Evolutionary conservation across 1,140 invertebrate genomes (phyloP).

Genomic region (Episyrphus balteatus): DNA sequence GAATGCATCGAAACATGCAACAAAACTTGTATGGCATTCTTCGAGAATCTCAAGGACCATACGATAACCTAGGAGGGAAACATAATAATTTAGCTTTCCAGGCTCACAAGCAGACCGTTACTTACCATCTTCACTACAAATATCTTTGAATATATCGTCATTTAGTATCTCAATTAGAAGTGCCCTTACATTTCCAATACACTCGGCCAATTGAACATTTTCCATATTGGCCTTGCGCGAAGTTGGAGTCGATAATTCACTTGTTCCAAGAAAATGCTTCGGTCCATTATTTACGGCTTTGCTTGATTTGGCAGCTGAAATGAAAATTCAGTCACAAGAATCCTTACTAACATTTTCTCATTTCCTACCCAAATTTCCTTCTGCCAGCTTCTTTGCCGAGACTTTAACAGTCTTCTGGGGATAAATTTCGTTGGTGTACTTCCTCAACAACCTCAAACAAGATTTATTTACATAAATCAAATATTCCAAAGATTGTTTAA

Average conservation of each 20-base stretch:
- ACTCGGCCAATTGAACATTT: slow-evolving; percentile 67
- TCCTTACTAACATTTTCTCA: background rate
- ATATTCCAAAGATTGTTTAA: slow-evolving; percentile 55
- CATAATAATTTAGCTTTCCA: background rate
- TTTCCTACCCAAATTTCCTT: too few relatives aligned
- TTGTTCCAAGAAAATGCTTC: background rate
- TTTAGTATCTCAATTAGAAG: slow-evolving; percentile 75
- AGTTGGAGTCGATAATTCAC: slow-evolving; percentile 5
- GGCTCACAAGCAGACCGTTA: background rate
- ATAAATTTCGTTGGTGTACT: slow-evolving; percentile 83
- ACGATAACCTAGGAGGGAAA: slow-evolving; percentile 38
- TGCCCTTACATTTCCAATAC: slow-evolving; percentile 73
- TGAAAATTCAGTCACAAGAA: background rate
- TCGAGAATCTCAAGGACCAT: slow-evolving; percentile 64
- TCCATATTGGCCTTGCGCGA: slow-evolving; percentile 50
- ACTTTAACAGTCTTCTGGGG: slow-evolving; percentile 42
- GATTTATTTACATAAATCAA: slow-evolving; percentile 81
- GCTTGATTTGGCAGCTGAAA: background rate
- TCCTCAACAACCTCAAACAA: slow-evolving; percentile 66
- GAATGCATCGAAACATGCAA: slow-evolving; percentile 88
- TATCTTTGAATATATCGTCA: slow-evolving; percentile 49
- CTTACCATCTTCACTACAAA: slow-evolving; percentile 34
- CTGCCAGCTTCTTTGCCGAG: too few relatives aligned
- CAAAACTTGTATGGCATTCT: slow-evolving; percentile 83
- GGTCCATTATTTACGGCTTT: slow-evolving; percentile 4